Percentiles rank a stretch among this genome's conserved stretches.
Conservation (phyloP, 2,888 invertebrate species). For the Mycalesis mineus region DNA sequence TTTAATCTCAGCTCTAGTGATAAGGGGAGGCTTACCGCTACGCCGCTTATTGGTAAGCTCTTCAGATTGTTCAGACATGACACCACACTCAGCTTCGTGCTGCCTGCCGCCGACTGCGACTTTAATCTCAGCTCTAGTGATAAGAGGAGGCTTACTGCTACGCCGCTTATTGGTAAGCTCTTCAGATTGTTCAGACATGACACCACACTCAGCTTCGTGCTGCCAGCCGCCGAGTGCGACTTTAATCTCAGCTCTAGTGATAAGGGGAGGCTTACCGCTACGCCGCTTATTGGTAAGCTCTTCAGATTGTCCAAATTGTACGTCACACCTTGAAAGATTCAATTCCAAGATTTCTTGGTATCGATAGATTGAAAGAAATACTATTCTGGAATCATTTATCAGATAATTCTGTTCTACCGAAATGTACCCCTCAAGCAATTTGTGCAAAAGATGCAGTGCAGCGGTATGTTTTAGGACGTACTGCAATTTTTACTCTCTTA, state of each 20-base stretch:
- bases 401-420: too few species aligned
- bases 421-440: too few species aligned
- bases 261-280: conserved; percentile 80
- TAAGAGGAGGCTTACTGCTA: conserved; percentile 80
- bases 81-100: conserved; percentile 81
- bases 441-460: too few species aligned
- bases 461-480: too few species aligned
- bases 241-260: conserved; percentile 75
- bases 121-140: conserved; percentile 75
- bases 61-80: too few species aligned
- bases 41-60: conserved; percentile 75
- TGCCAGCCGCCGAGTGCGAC: conserved; percentile 79
- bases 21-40: conserved; percentile 80
- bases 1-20: conserved; percentile 75
- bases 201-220: conserved; percentile 81
- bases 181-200: too few species aligned
- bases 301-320: too few species aligned
- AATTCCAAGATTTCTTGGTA: too few species aligned
- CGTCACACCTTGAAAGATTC: too few species aligned
- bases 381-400: too few species aligned
- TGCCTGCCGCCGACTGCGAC: conserved; percentile 79
- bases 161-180: conserved; percentile 75
- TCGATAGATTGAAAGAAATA: too few species aligned
- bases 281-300: conserved; percentile 75
- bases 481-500: too few species aligned